A percentile compares a stretch with the other conserved stretches of the same genome.
These are phyloP conservation scores for Phymastichus coffea DNA, from an alignment of 1,140 invertebrate species.

Conservation along the genomic window DNA sequence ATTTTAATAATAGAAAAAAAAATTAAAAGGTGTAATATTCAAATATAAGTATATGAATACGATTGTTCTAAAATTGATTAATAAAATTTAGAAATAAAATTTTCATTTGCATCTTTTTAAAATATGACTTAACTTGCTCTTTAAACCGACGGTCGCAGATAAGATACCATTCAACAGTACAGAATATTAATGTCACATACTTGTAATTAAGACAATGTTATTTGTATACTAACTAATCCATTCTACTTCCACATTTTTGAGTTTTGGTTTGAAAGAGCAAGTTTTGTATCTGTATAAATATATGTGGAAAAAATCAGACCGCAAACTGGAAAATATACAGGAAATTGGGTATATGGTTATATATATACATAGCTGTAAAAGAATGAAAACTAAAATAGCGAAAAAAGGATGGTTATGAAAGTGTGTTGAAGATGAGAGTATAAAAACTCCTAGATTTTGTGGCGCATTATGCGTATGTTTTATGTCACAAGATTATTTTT, in stretches of 20 bases:
- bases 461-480: slow-evolving; percentile 40
- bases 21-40: slow-evolving; percentile 28
- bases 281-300: slow-evolving; percentile 9
- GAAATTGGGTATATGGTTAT: slow-evolving; percentile 13
- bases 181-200: no score
- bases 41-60: slow-evolving; percentile 28
- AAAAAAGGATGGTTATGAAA: slow-evolving; percentile 29
- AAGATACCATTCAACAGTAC: no score
- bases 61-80: slow-evolving; percentile 22
- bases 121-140: no score
- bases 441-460: slow-evolving; percentile 29
- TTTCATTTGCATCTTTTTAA: no score
- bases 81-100: slow-evolving; percentile 3
- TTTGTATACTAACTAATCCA: no score
- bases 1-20: slow-evolving; percentile 22
- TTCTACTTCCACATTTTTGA: no score
- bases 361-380: slow-evolving; percentile 35
- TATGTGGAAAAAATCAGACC: slow-evolving; percentile 13
- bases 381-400: slow-evolving; percentile 22
- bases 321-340: slow-evolving; percentile 1
- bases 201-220: no score
- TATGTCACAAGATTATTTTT: slow-evolving; percentile 41
- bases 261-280: slow-evolving; percentile 18
- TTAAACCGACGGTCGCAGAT: no score
- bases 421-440: slow-evolving; percentile 34